Base-by-base conservation (phyloP, 2,888 invertebrate species). In the Torymus auratus region DNA sequence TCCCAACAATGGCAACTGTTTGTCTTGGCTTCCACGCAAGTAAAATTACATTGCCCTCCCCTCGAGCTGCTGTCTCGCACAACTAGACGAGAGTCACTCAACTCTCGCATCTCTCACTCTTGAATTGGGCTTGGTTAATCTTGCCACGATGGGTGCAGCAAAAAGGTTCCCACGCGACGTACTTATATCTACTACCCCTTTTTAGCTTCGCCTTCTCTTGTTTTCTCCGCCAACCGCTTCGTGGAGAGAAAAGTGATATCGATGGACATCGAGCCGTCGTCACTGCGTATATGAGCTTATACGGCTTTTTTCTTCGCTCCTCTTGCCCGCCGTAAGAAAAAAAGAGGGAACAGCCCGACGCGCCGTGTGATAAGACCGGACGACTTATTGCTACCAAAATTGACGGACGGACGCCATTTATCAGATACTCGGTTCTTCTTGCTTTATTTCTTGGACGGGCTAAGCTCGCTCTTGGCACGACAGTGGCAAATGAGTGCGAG, bases 331-430 rank as follows among this genome's bases (percentile, higher is more conserved):
- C 23, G 15, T 52, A 55, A 41, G 41, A n/a, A 68, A 23, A 7
- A 50, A 53, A 60, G 65, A 13, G 3, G n/a, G 74, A 20, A 20
- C 20, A 20, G 20, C 20, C 1, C 20, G 20, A 20, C 20, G 52
- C 50, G 14, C 7, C 17, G 4, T 0, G 75, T 20, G 76, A 76
- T 76, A 76, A 76, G 76, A 61, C 50, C 53, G 20, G 83, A 83
- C 84, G 86, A 86, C 85, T 87, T 85, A 87, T 88, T 86, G 86
- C 85, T 83, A 84, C 80, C 80, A 58, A 83, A 85, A 87, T 85
- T 85, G 88, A 88, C 85, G 85, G 86, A 87, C 85, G 84, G 85
- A 84, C 83, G 85, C 86, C 88, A 85, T 88, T 88, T 87, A 86
- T 88, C 88, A 86, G 82, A 65, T 23, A 20, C 17, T 69, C 20